Conservation (phyloP, 1,140 invertebrate genomes). For the Holotrichia oblita region DNA sequence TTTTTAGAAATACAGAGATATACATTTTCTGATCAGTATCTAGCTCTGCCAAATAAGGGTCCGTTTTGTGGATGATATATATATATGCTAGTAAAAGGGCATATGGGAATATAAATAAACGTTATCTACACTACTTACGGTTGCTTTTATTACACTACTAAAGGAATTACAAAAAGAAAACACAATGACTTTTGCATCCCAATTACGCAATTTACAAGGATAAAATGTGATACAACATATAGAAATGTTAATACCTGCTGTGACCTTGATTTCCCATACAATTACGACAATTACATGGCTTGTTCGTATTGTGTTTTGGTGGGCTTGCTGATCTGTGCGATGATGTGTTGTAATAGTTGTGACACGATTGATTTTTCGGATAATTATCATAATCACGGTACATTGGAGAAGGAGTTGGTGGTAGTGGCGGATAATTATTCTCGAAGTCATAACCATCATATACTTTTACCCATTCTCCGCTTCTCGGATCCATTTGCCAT, state of each 20-base stretch:
- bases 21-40: too few relatives aligned
- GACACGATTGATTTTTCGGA: neutral
- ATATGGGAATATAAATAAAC: too few relatives aligned
- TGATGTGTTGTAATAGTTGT: neutral
- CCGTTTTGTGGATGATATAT: too few relatives aligned
- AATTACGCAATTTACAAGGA: neutral
- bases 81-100: too few relatives aligned
- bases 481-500: constrained; percentile 55
- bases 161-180: neutral
- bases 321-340: constrained; percentile 10
- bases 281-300: constrained; percentile 37
- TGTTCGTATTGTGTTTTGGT: constrained; percentile 4
- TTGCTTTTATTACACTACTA: neutral
- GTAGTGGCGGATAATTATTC: constrained; percentile 34
- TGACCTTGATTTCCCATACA: neutral
- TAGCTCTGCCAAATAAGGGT: too few relatives aligned
- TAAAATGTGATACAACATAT: neutral
- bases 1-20: too few relatives aligned
- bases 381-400: constrained; percentile 32
- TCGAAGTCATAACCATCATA: constrained; percentile 38
- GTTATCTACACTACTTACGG: too few relatives aligned
- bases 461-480: constrained; percentile 54
- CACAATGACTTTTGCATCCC: neutral
- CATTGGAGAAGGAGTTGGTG: neutral
- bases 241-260: neutral